Evolutionary conservation across 2,888 invertebrate species (phyloP), one percentile per base, ranked within the genome.

Genomic region (Ceriagrion tenellum): DNA sequence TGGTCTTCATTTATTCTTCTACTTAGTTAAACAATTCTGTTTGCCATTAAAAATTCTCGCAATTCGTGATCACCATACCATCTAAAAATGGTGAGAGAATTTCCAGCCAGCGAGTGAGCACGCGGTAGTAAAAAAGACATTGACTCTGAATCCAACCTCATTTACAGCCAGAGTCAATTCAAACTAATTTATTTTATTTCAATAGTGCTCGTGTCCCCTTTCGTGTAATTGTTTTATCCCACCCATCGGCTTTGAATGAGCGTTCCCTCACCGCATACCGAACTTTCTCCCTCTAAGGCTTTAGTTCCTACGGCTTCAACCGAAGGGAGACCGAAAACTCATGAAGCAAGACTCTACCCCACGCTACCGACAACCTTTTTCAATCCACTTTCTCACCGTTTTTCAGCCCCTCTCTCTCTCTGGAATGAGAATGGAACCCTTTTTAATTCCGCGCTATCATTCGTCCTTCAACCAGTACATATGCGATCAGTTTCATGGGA

Each of bases 191-290:
- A 69, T 69, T 69, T 69, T n/a, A 69, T n/a, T 69, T n/a, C 47
- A 47, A 26, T 12, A 69, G 16, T n/a, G 26, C 69, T 23, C 69
- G 4, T 69, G 26, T 69, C n/a, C n/a, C 69, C n/a, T 23, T 69
- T 69, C n/a, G 69, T n/a, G n/a, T n/a, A n/a, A 69, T 69, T 69
- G n/a, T 69, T n/a, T 69, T 69, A 69, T n/a, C 69, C 26, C 69
- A 12, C 69, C n/a, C n/a, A n/a, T n/a, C 69, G 8, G n/a, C 69
- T 10, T 8, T 47, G 47, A 47, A 26, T 69, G n/a, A 69, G n/a
- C 69, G n/a, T 69, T 69, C 69, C n/a, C 69, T n/a, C 69, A n/a
- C 69, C 69, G 69, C 69, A 26, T n/a, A n/a, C 69, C 69, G n/a
- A 26, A 69, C 69, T 69, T 69, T 69, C 69, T 69, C 69, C 69